Percentiles rank a stretch among this genome's conserved stretches.
Conservation (phyloP, 2,113 vertebrate genomes). For the Catharus bicknelli region DNA sequence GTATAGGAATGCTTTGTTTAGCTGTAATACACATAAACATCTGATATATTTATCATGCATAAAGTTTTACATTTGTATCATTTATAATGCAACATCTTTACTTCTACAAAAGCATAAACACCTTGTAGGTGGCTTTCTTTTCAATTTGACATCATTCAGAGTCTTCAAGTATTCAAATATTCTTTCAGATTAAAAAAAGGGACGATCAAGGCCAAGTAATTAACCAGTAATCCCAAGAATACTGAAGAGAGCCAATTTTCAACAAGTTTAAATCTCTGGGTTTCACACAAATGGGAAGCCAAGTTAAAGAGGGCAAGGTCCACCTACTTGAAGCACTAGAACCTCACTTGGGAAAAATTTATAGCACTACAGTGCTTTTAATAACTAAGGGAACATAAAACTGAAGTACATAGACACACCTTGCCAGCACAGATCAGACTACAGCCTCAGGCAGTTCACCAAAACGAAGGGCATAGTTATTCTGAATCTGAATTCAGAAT, state of each 20-base stretch:
- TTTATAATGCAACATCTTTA: neutral
- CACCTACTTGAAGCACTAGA: neutral
- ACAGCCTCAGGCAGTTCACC: neutral
- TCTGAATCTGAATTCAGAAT: neutral
- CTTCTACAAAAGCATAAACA: neutral
- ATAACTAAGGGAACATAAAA: neutral
- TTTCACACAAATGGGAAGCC: neutral
- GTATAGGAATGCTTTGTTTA: neutral
- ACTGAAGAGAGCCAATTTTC: neutral
- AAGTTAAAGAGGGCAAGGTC: neutral
- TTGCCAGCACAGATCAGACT: neutral
- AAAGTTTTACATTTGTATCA: neutral
- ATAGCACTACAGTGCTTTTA: neutral
- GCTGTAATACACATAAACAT: neutral
- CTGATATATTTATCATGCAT: neutral
- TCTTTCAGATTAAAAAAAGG: neutral
- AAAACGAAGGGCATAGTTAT: neutral
- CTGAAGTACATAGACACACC: neutral
- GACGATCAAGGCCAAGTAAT: neutral
- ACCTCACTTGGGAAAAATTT: neutral
- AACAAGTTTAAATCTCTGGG: neutral
- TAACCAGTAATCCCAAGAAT: neutral
- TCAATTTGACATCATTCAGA: neutral
- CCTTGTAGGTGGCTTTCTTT: neutral
- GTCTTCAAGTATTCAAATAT: neutral